Base-by-base conservation (phyloP, 2,113 vertebrate genomes). In the Cavia porcellus region DNA sequence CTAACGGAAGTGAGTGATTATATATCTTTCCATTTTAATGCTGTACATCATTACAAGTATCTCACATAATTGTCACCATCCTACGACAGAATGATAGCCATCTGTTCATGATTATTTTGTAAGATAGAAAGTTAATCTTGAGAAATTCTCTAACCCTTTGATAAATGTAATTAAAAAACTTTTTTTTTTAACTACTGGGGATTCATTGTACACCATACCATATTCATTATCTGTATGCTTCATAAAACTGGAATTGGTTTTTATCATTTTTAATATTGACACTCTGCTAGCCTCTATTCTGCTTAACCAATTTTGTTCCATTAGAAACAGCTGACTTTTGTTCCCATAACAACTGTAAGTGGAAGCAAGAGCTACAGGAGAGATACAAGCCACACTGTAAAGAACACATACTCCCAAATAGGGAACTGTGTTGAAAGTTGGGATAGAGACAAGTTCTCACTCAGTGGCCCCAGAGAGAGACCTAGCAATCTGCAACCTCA, bases 211-310 rank as follows among this genome's bases (percentile, higher is more conserved):
- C 13, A 77, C 25, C 20, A 47, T 55, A 89, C 45, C 20, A 45
- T 70, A 74, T 47, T 50, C 57, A 89, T 94, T 95, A 83, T 4
- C 24, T 42, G 45, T 75, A n/a, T 15, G 47, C 45, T 25, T 35
- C 50, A 7, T 35, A 94, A 45, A 80, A 86, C 35, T 94, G 45
- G 28, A 92, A 89, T 35, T 91, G 89, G 84, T 92, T 52, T 52
- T 52, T 85, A 89, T 93, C 96, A 97, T 94, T 38, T 38, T 96
- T 97, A 97, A 91, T 93, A 24, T 20, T 72, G 28, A 3, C 50
- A 81, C 77, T 6, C 85, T 20, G 30, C 4, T 32, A 42, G 4
- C 50, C 52, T 86, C 72, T 86, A 3, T 88, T 68, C 92, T 91
- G 52, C 35, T 38, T 94, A 61, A 81, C 66, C 24, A 94, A 42